Conservation (phyloP, 2,113 vertebrate genomes). For the Symphodus melops region DNA sequence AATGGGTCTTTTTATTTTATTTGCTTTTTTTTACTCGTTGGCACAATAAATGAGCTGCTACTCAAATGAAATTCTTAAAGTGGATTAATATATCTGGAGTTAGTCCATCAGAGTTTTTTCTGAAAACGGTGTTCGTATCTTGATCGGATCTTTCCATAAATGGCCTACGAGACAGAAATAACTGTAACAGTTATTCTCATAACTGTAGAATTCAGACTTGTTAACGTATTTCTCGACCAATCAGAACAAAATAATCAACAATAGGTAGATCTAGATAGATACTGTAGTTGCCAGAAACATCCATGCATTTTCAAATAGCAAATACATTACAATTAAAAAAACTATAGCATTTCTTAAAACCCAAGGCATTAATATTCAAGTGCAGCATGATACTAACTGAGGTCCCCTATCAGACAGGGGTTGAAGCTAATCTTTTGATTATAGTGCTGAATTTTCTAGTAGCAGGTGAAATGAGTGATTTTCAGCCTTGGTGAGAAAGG, state of each 20-base stretch:
- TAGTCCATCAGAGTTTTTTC: too few relatives aligned
- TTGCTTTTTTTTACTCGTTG: too few relatives aligned
- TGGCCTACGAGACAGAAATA: not conserved
- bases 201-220: not conserved
- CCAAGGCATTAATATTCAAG: not conserved
- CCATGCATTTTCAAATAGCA: not conserved
- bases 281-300: not conserved
- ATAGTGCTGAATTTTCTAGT: constrained; percentile 59
- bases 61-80: too few relatives aligned
- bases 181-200: too few relatives aligned
- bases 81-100: too few relatives aligned
- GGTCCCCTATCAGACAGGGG: constrained; percentile 40
- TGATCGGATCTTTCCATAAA: too few relatives aligned
- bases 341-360: constrained; percentile 4
- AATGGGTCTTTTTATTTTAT: too few relatives aligned
- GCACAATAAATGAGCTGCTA: too few relatives aligned
- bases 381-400: not conserved
- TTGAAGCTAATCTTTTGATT: constrained; percentile 75
- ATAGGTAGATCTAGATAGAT: not conserved
- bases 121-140: too few relatives aligned
- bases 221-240: not conserved
- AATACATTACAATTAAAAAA: not conserved
- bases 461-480: constrained; percentile 75
- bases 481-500: constrained; percentile 56
- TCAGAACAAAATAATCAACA: not conserved